phyloP scores from a whole-genome alignment of 2,888 invertebrate species.

The Morpho deidamia region DNA sequence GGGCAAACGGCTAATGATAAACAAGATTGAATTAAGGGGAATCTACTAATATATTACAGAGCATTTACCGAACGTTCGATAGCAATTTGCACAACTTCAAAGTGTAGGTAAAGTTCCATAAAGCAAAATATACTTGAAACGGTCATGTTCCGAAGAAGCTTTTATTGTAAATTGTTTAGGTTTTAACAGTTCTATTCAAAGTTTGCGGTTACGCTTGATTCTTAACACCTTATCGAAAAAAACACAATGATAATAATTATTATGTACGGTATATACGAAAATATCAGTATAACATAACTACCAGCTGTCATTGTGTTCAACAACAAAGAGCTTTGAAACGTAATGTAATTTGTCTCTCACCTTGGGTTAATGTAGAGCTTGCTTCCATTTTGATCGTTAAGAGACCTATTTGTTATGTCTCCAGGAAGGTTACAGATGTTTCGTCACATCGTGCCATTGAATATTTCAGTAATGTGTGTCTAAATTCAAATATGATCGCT shows the following conservation, averaged over 20 bases:
- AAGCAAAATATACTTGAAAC: no score
- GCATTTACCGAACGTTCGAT: no score
- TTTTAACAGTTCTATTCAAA: no score
- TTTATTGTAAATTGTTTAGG: no score
- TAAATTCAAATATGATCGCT: neutral
- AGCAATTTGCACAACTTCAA: no score
- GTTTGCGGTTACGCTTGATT: no score
- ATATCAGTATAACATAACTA: no score
- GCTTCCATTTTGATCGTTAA: constrained; percentile 47
- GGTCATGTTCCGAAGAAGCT: no score
- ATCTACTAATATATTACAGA: no score
- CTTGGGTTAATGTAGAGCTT: constrained; percentile 52
- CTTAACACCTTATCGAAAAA: no score
- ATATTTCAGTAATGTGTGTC: neutral
- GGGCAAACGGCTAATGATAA: neutral
- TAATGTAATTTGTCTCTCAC: constrained; percentile 22
- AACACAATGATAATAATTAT: no score
- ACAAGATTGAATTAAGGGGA: neutral
- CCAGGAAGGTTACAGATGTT: constrained; percentile 51
- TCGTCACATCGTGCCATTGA: constrained; percentile 14
- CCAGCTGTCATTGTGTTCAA: neutral
- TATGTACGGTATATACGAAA: no score
- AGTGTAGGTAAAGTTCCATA: neutral
- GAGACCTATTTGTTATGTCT: constrained; percentile 51
- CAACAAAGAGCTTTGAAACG: constrained; percentile 13